A percentile compares a stretch with the other conserved stretches of the same genome.
Conservation (phyloP, 2,113 vertebrate genomes). For the Xiphophorus maculatus region DNA sequence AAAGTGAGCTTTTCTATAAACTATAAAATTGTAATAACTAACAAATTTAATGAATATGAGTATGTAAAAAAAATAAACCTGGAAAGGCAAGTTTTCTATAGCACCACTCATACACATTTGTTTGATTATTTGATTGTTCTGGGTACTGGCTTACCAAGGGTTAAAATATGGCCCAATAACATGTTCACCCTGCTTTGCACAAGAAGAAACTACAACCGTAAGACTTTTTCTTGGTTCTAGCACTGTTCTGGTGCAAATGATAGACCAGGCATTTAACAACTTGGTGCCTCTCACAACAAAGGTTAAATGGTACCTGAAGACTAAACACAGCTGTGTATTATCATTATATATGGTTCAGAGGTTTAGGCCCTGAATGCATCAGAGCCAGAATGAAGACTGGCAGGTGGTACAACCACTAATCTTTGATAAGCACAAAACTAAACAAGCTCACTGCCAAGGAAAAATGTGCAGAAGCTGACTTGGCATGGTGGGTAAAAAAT, state of each 20-base stretch:
- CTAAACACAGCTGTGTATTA: not conserved
- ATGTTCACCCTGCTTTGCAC: no score
- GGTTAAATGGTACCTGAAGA: not conserved
- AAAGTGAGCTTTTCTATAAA: no score
- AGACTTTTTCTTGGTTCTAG: slow-evolving; percentile 3
- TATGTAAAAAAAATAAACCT: no score
- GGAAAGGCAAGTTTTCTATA: no score
- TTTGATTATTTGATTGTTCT: no score
- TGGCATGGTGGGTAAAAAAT: not conserved
- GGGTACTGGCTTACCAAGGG: no score
- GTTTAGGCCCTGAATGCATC: not conserved
- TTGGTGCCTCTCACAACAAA: not conserved
- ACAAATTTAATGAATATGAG: no score
- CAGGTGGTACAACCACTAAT: not conserved
- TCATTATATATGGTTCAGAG: not conserved
- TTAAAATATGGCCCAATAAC: no score
- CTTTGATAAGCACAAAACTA: not conserved
- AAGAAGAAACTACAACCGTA: not conserved
- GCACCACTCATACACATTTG: no score
- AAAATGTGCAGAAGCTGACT: not conserved
- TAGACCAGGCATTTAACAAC: slow-evolving; percentile 8
- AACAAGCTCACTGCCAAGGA: not conserved
- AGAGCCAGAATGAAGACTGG: not conserved
- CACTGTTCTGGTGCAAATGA: slow-evolving; percentile 4
- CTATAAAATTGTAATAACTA: no score